phyloP scores from a whole-genome alignment of 2,888 invertebrate species.

The Melanostoma mellinum region DNA sequence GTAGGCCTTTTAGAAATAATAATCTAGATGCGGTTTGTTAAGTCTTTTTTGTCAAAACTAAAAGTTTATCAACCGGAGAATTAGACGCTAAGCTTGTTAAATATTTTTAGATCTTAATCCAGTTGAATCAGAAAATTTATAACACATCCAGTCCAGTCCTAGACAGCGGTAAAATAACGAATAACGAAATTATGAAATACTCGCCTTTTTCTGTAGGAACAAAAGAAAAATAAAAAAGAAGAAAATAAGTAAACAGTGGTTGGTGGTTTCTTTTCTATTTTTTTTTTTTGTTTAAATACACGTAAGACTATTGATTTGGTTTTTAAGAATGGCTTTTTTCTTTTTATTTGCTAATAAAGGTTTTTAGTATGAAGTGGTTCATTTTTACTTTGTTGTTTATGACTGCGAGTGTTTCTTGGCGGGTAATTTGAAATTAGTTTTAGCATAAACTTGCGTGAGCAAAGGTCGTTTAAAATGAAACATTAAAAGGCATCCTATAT shows the following conservation, averaged over 20 bases:
- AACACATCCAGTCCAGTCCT: not conserved
- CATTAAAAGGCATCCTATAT: constrained; percentile 6
- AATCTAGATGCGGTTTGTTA: constrained; percentile 43
- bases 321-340: constrained; percentile 41
- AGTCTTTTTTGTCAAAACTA: no score
- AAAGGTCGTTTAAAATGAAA: constrained; percentile 30
- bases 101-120: constrained; percentile 54
- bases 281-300: constrained; percentile 21
- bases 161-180: constrained; percentile 7
- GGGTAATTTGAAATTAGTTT: constrained; percentile 53
- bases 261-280: not conserved
- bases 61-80: constrained; percentile 13
- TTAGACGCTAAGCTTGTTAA: constrained; percentile 64
- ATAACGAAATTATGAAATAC: constrained; percentile 10
- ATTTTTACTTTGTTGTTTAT: constrained; percentile 3
- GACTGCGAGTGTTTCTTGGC: constrained; percentile 11
- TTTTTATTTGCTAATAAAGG: constrained; percentile 1
- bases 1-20: constrained; percentile 47
- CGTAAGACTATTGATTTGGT: constrained; percentile 63
- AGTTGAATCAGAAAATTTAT: constrained; percentile 20
- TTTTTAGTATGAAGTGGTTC: not conserved
- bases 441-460: constrained; percentile 40
- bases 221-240: constrained; percentile 13
- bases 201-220: constrained; percentile 8
- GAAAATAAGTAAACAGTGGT: not conserved